A percentile compares a stretch with the other conserved stretches of the same genome.
These are phyloP conservation scores for Pseudococcus jackbeardsleyi DNA, from an alignment of 2,888 invertebrate genomes.

Conservation along the genomic window DNA sequence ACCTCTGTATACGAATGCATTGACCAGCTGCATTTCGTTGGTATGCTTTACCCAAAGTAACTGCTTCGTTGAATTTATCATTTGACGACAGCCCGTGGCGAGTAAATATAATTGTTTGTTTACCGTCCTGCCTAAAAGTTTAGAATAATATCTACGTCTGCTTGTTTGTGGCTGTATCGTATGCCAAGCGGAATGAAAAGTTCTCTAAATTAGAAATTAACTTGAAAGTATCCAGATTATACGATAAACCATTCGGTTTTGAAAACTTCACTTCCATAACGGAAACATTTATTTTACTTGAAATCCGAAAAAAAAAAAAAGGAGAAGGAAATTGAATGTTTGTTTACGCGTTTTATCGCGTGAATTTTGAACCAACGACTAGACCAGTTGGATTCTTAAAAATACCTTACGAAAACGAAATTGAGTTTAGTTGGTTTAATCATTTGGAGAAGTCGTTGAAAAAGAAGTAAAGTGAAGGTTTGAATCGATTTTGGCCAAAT, in stretches of 20 bases:
- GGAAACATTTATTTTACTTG: conserved; percentile 21
- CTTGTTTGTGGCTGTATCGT: conserved; percentile 20
- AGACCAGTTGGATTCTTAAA: not conserved
- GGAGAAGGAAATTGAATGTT: not conserved
- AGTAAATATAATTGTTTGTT: conserved; percentile 55
- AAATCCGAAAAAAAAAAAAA: conserved; percentile 14
- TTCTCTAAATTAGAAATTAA: conserved; percentile 41
- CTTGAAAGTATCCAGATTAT: conserved; percentile 56
- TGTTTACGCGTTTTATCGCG: not conserved
- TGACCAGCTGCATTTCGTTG: conserved; percentile 4
- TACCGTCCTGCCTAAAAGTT: conserved; percentile 37
- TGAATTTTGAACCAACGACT: not conserved
- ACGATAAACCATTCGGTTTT: conserved; percentile 36
- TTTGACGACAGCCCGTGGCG: conserved; percentile 52
- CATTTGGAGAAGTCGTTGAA: too few species aligned
- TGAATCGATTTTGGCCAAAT: too few species aligned
- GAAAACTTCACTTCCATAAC: conserved; percentile 22
- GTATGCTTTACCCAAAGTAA: not conserved
- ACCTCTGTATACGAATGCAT: not conserved
- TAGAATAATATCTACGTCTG: conserved; percentile 50
- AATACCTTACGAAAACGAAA: not conserved
- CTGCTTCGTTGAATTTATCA: conserved; percentile 56
- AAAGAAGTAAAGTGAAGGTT: too few species aligned
- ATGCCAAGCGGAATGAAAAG: conserved; percentile 50
- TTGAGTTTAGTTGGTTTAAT: not conserved